Conservation (phyloP, 2,888 invertebrate genomes). For the Chamaedrilus cognettii region DNA sequence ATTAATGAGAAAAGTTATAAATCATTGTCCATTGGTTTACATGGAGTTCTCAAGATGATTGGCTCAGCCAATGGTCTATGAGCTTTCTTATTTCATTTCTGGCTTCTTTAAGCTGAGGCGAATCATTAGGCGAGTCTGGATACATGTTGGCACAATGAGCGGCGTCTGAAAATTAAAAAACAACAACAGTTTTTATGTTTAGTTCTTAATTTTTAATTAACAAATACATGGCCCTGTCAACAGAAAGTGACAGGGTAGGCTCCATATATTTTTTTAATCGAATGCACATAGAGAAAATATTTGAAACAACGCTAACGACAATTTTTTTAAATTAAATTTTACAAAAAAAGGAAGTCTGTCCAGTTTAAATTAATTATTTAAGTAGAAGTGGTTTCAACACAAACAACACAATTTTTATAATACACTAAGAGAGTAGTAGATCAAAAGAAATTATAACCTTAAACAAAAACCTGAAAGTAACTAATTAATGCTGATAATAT, state of each 20-base stretch:
- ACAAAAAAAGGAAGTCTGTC: too few species aligned
- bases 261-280: not conserved
- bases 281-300: not conserved
- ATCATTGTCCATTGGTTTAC: too few species aligned
- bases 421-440: too few species aligned
- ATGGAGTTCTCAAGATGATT: too few species aligned
- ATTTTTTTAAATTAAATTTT: not conserved
- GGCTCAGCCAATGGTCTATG: conserved; percentile 66
- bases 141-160: conserved; percentile 96
- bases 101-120: conserved; percentile 70
- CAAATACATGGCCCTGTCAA: not conserved
- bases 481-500: too few species aligned
- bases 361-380: too few species aligned
- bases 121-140: conserved; percentile 71
- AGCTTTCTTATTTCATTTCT: conserved; percentile 64
- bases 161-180: conserved; percentile 66
- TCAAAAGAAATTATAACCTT: too few species aligned
- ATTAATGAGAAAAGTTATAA: too few species aligned
- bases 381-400: too few species aligned
- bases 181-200: not conserved
- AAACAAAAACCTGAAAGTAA: too few species aligned
- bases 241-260: not conserved
- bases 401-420: too few species aligned
- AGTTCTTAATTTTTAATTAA: not conserved
- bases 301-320: not conserved